A percentile compares a stretch with the other conserved stretches of the same genome.
Evolutionary conservation across 2,888 invertebrate genomes (phyloP).

Genomic region (Plebejus argus): DNA sequence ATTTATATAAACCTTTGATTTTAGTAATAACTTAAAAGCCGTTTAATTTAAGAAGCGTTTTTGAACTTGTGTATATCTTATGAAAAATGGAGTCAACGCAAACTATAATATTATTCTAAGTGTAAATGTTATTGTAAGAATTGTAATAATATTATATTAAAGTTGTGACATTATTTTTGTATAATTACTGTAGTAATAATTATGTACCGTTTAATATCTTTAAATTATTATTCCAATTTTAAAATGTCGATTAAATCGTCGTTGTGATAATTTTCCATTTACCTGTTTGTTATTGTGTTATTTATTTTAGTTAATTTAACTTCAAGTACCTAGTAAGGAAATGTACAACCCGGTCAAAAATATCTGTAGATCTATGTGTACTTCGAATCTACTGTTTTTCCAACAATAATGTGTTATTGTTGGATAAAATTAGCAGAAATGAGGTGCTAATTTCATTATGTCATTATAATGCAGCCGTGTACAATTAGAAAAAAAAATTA

Average conservation of each 20-base stretch:
- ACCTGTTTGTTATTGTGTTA: neutral
- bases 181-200: conserved; percentile 15
- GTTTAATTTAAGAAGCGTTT: neutral
- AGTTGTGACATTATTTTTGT: conserved; percentile 26
- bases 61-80: neutral
- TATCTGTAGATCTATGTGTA: neutral
- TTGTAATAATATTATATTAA: conserved; percentile 2
- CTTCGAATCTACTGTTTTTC: neutral
- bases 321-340: neutral
- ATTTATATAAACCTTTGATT: too few species aligned
- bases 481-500: too few species aligned
- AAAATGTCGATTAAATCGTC: conserved; percentile 3
- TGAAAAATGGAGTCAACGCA: neutral
- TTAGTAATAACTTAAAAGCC: too few species aligned
- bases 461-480: too few species aligned
- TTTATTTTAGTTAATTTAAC: neutral
- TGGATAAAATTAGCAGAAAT: too few species aligned
- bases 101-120: neutral
- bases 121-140: conserved; percentile 10
- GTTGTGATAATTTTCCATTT: neutral
- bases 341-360: neutral
- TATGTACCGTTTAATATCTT: neutral
- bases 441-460: too few species aligned
- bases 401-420: neutral
- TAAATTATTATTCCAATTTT: neutral